Percentiles rank a stretch among this genome's conserved stretches.
phyloP scores from a whole-genome alignment of 2,797 vertebrate genomes.

The Manis crassicaudata region DNA sequence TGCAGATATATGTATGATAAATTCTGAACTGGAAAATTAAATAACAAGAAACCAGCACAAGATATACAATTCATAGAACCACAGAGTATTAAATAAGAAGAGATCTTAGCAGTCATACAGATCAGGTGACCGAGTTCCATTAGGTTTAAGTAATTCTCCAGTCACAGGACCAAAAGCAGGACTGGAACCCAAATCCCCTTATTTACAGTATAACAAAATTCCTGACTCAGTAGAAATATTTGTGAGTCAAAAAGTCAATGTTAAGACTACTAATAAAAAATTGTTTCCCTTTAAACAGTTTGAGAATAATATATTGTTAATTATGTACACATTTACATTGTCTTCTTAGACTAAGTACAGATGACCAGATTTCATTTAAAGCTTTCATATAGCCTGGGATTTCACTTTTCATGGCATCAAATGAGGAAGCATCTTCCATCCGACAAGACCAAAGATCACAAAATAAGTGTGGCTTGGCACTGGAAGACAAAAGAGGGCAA shows the following conservation, averaged over 20 bases:
- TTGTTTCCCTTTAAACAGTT: neutral
- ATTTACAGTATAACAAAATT: neutral
- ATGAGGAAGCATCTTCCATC: neutral
- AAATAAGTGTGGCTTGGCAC: neutral
- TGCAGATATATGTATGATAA: neutral
- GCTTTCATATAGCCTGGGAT: conserved; percentile 2
- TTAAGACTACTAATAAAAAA: conserved; percentile 30
- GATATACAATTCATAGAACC: neutral
- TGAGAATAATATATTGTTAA: neutral
- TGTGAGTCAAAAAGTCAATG: conserved; percentile 37
- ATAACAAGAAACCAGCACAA: conserved; percentile 4
- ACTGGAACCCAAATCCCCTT: neutral
- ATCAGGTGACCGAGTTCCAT: neutral
- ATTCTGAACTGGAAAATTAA: conserved; percentile 16
- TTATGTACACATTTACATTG: conserved; percentile 13
- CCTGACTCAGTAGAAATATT: conserved; percentile 12
- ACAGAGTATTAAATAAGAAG: neutral
- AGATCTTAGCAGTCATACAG: neutral
- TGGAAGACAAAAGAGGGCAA: neutral
- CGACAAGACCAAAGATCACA: conserved; percentile 1
- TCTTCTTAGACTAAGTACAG: conserved; percentile 7
- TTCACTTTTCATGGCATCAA: neutral
- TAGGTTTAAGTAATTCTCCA: neutral
- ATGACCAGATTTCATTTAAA: conserved; percentile 30
- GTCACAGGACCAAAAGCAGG: neutral